Base-by-base conservation (phyloP, 2,888 invertebrate genomes). In the Apantesis nais region DNA sequence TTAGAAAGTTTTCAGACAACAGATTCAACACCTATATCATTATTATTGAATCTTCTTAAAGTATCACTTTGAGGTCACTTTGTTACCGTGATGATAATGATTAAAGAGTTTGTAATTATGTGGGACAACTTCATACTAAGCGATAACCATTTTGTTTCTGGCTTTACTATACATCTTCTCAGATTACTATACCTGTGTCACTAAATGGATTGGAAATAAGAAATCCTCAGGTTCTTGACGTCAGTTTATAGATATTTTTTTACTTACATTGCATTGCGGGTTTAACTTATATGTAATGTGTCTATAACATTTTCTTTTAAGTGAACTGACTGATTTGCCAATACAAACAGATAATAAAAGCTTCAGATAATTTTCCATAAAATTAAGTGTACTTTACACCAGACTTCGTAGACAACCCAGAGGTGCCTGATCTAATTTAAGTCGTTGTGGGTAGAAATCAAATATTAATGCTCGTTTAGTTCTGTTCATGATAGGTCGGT, bases 381-480 rank as follows among this genome's bases (percentile, higher is more conserved):
- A n/a, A n/a, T n/a, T n/a, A n/a, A n/a, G n/a, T n/a, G n/a, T n/a
- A n/a, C n/a, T n/a, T n/a, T n/a, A n/a, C 94, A 39, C 80, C 87
- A 41, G 89, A 89, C 74, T 95, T 96, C 82, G 83, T 96, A 1
- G 96, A 97, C 83, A 89, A 97, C 87, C 95, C 96, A 9, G 96
- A 96, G 72, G 96, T 97, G 55, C 97, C 97, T 22, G 96, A 96
- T 67, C 93, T 97, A 67, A 95, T 96, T 83, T 96, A 90, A 67
- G n/a, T 19, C 19, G 14, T 34, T 58, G 12, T 19, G 19, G 25
- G 7, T 55, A 66, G n/a, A 48, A 70, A 55, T 61, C 66, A 62
- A 66, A 70, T 66, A 55, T 66, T 5, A n/a, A n/a, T n/a, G n/a
- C n/a, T n/a, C n/a, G n/a, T n/a, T n/a, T n/a, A n/a, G n/a, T n/a